Conservation (phyloP, 2,113 vertebrate species). For the Nymphicus hollandicus region DNA sequence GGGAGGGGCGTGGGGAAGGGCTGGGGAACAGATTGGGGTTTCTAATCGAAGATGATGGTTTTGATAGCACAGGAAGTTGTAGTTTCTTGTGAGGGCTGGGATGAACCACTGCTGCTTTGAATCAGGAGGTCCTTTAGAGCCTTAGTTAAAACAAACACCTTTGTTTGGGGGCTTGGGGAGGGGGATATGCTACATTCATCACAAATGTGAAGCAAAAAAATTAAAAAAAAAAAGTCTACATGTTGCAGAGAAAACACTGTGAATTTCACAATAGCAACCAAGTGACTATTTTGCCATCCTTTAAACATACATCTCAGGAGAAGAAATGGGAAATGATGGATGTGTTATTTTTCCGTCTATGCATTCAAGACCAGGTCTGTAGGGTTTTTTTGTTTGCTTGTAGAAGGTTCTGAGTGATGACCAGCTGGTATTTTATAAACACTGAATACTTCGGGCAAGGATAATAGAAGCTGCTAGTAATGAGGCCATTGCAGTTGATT, state of each 20-base stretch:
- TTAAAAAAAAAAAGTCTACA: slow-evolving; percentile 34
- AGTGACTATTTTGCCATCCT: slow-evolving; percentile 76
- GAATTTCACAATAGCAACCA: slow-evolving; percentile 76
- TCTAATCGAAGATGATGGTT: background rate
- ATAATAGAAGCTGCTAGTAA: slow-evolving; percentile 54
- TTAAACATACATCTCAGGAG: slow-evolving; percentile 74
- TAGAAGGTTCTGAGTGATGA: slow-evolving; percentile 51
- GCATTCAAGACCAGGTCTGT: slow-evolving; percentile 72
- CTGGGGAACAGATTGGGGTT: background rate
- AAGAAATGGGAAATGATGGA: slow-evolving; percentile 60
- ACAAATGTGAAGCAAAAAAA: slow-evolving; percentile 69
- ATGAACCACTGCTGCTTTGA: slow-evolving; percentile 61
- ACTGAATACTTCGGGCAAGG: slow-evolving; percentile 30
- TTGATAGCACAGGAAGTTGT: slow-evolving; percentile 34
- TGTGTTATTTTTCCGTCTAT: slow-evolving; percentile 72
- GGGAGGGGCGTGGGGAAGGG: background rate
- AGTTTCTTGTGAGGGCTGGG: slow-evolving; percentile 49
- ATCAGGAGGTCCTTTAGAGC: slow-evolving; percentile 55
- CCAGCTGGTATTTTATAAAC: slow-evolving; percentile 51
- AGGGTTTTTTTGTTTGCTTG: slow-evolving; percentile 64
- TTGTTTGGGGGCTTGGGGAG: background rate
- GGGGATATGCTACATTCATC: slow-evolving; percentile 48
- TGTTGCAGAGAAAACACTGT: slow-evolving; percentile 78
- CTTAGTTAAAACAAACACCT: slow-evolving; percentile 46
- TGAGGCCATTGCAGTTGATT: background rate